phyloP scores from a whole-genome alignment of 2,113 vertebrate genomes.

The Clarias batrachus region DNA sequence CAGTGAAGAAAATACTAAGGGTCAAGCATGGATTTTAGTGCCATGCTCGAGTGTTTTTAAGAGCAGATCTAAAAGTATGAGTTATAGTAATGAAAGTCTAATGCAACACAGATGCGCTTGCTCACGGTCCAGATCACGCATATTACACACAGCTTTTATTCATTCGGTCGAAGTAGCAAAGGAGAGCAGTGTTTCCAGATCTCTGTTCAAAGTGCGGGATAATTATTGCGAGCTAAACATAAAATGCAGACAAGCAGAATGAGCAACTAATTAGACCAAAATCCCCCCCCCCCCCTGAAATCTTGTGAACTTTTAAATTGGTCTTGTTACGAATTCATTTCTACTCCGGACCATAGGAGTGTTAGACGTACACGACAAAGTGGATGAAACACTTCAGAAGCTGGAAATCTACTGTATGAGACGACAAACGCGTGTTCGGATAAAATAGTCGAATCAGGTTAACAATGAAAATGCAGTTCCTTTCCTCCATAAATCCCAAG shows the following conservation, averaged over 20 bases:
- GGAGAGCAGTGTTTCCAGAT: constrained; percentile 30
- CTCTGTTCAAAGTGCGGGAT: constrained; percentile 32
- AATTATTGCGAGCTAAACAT: constrained; percentile 37
- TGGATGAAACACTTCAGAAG: background rate
- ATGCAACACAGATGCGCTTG: constrained; percentile 50
- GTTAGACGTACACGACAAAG: background rate
- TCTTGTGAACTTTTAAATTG: constrained; percentile 27
- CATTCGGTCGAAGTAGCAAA: constrained; percentile 32
- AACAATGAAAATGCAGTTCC: background rate
- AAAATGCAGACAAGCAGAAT: constrained; percentile 26
- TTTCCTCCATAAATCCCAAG: background rate
- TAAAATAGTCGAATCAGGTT: background rate
- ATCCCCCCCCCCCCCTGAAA: background rate
- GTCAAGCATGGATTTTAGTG: constrained; percentile 23
- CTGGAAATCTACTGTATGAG: background rate
- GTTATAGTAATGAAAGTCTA: constrained; percentile 48
- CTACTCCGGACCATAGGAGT: background rate
- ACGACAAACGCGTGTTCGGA: background rate
- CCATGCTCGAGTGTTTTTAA: constrained; percentile 30
- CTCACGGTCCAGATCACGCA: constrained; percentile 38
- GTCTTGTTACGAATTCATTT: constrained; percentile 14
- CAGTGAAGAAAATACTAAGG: constrained; percentile 15
- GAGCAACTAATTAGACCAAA: constrained; percentile 1
- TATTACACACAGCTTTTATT: constrained; percentile 43
- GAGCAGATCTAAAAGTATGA: constrained; percentile 39